Percentiles rank a stretch among this genome's conserved stretches.
Conservation (phyloP, 2,888 invertebrate genomes). For the Altica lythri region DNA sequence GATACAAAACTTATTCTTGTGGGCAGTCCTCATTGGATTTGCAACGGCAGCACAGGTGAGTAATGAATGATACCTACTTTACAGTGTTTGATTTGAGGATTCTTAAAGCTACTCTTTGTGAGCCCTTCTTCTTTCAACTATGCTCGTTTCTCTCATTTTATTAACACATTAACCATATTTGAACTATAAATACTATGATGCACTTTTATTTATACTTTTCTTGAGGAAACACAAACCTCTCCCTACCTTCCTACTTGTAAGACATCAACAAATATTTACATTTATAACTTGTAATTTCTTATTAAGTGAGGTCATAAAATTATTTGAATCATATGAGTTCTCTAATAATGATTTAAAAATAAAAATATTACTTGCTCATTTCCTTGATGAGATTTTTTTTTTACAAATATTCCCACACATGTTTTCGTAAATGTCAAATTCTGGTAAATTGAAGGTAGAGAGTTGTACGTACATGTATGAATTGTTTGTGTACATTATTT, state of each 20-base stretch:
- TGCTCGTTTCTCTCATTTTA: too few species aligned
- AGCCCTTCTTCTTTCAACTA: too few species aligned
- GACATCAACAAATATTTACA: slow-evolving; percentile 11
- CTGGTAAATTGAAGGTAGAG: too few species aligned
- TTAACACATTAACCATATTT: too few species aligned
- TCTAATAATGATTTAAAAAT: too few species aligned
- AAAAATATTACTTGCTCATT: too few species aligned
- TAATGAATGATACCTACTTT: slow-evolving; percentile 11
- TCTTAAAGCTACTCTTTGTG: not conserved
- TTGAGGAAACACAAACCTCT: slow-evolving; percentile 1
- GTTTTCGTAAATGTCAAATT: slow-evolving; percentile 10
- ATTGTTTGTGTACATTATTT: too few species aligned
- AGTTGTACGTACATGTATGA: too few species aligned
- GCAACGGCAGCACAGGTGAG: slow-evolving; percentile 78
- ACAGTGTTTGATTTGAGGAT: not conserved
- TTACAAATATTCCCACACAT: slow-evolving; percentile 6
- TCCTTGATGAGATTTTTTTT: too few species aligned
- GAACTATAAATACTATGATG: too few species aligned
- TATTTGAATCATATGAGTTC: too few species aligned
- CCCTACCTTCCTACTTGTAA: slow-evolving; percentile 8
- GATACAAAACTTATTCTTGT: slow-evolving; percentile 75
- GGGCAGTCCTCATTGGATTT: slow-evolving; percentile 74
- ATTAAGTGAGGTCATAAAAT: too few species aligned
- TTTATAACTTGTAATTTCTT: slow-evolving; percentile 4
- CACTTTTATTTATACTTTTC: not conserved